Evolutionary conservation across 2,888 invertebrate species (phyloP).

Genomic region (Xiphydria camelus): DNA sequence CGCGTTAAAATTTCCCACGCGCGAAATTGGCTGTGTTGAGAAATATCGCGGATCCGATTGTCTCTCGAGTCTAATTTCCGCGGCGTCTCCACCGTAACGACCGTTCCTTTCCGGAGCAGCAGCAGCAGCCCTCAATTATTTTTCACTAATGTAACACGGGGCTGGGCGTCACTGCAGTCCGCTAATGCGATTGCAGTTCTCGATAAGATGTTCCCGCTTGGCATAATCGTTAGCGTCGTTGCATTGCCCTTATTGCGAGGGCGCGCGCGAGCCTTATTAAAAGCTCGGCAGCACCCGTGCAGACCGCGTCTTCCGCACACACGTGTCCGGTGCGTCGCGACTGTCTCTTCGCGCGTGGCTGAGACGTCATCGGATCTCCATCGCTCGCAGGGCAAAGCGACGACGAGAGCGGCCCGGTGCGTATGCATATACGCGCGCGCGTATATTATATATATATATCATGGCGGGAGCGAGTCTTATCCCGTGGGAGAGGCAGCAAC

Average conservation of each 20-base stretch:
- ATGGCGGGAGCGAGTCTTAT: constrained; percentile 35
- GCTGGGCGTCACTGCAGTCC: constrained; percentile 51
- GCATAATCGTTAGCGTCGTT: constrained; percentile 52
- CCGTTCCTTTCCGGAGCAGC: constrained; percentile 22
- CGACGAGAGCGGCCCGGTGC: constrained; percentile 17
- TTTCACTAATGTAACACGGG: constrained; percentile 52
- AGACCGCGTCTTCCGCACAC: too few species aligned
- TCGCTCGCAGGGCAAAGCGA: constrained; percentile 1
- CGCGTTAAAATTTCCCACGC: too few species aligned
- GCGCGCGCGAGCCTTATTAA: constrained; percentile 17
- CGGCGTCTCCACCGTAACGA: constrained; percentile 8
- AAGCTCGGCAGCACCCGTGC: too few species aligned
- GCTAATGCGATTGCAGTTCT: constrained; percentile 52
- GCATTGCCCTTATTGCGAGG: constrained; percentile 22
- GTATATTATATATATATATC: too few species aligned
- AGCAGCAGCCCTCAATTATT: constrained; percentile 48
- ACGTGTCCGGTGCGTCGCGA: too few species aligned
- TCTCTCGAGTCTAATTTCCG: constrained; percentile 4
- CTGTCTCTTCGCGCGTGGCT: constrained; percentile 10
- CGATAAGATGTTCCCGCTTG: constrained; percentile 47
- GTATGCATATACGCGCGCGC: too few species aligned
- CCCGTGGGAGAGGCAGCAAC: constrained; percentile 50
- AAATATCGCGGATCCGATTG: constrained; percentile 1
- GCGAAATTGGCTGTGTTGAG: background rate
- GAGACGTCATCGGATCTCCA: constrained; percentile 24